Conservation (phyloP, 2,888 invertebrate genomes). For the Teleiodes luculella region DNA sequence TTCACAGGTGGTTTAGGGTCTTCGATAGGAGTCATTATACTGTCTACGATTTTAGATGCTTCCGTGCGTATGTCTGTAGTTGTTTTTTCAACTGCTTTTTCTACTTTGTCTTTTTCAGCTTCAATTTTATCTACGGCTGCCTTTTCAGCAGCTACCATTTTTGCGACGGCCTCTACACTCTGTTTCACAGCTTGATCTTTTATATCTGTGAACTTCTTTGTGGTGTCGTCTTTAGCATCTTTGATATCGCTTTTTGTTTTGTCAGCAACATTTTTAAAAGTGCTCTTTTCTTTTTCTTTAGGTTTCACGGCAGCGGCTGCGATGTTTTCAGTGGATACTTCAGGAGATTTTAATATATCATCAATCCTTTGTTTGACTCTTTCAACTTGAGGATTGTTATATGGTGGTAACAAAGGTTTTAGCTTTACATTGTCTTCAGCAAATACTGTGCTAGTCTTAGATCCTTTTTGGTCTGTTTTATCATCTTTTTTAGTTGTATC, state of each 20-base stretch:
- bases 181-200: conserved; percentile 53
- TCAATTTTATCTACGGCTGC: conserved; percentile 17
- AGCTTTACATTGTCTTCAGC: conserved; percentile 61
- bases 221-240: conserved; percentile 45
- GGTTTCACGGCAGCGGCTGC: conserved; percentile 31
- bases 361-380: conserved; percentile 71
- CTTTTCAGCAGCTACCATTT: conserved; percentile 38
- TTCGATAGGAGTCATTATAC: conserved; percentile 70
- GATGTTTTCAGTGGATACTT: conserved; percentile 70
- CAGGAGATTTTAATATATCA: conserved; percentile 67
- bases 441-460: conserved; percentile 37
- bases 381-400: conserved; percentile 71
- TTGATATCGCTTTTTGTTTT: conserved; percentile 49
- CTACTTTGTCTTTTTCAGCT: neutral
- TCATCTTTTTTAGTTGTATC: conserved; percentile 31
- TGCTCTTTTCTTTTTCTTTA: conserved; percentile 48
- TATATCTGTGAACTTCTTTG: conserved; percentile 43
- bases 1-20: conserved; percentile 50
- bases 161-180: conserved; percentile 47
- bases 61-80: conserved; percentile 57
- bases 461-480: conserved; percentile 45
- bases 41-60: conserved; percentile 65
- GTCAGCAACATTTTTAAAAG: conserved; percentile 43
- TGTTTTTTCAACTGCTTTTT: conserved; percentile 34
- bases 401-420: conserved; percentile 64